Evolutionary conservation across 2,113 vertebrate species (phyloP), one percentile per base, ranked within the genome.

Genomic region (Poeciliopsis turrubarensis): DNA sequence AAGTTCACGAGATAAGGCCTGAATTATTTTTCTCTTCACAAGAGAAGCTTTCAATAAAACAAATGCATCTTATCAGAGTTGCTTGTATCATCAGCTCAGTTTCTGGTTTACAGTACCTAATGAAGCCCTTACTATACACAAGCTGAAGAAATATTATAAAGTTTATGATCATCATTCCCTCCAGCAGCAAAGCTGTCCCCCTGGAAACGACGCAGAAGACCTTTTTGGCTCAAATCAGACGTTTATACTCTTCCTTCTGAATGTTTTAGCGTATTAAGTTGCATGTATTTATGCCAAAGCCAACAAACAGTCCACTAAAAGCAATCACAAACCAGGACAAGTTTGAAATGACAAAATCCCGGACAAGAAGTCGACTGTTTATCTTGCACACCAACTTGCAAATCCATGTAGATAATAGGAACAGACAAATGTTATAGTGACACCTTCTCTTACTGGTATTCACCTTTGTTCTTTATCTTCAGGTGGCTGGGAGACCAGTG

Each of bases 221-320:
- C 65, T 84, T 85, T 80, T 83, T 80, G 78, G 70, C 78, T 81
- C 60, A 27, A 54, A 66, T 80, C 88, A 85, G 76, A 87, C 91
- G 87, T 91, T 87, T 81, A 85, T 94, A 92, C 91, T 86, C 87
- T 92, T 84, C 88, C 85, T 86, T 86, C 66, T 51, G 64, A 79
- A 75, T 86, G 86, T 75, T 81, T 86, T 86, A 89, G 91, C 71
- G 81, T 87, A 89, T 89, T 89, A 85, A 88, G 85, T 92, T 93
- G 86, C 90, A 77, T 89, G 81, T 73, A 60, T 73, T 60, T 80
- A 74, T 86, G 86, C 90, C 92, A 93, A 92, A 77, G 84, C 67
- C 84, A 92, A 91, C 88, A 92, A 89, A 83, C 80, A 88, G 78
- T 75, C 87, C 88, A 83, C 78, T 71, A 86, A 88, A 80, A 90